Percentiles rank a stretch among this genome's conserved stretches.
Conservation (phyloP, 2,888 invertebrate species). For the Tiphia femorata region DNA sequence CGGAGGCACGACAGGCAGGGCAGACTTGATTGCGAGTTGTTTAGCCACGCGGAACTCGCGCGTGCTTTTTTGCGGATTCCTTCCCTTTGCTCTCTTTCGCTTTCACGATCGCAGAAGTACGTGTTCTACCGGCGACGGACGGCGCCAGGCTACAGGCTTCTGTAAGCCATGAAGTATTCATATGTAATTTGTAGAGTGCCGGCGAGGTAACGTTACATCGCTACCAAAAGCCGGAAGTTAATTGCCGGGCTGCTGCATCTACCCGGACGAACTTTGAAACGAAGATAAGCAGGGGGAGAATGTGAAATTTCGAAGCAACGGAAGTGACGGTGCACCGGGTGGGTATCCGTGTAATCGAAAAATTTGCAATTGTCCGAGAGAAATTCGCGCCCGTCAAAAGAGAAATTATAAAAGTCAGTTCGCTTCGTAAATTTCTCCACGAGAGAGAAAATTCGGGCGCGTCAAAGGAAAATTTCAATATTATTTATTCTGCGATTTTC, state of each 20-base stretch:
- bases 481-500: too few relatives aligned
- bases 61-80: constrained; percentile 17
- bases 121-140: constrained; percentile 4
- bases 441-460: too few relatives aligned
- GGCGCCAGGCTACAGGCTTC: not conserved
- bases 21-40: too few relatives aligned
- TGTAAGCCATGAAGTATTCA: constrained; percentile 46
- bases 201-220: constrained; percentile 12
- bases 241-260: constrained; percentile 29
- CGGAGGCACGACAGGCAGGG: too few relatives aligned
- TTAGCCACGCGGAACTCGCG: too few relatives aligned
- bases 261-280: constrained; percentile 3
- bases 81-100: constrained; percentile 5
- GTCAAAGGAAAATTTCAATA: too few relatives aligned
- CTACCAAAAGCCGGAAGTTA: constrained; percentile 21
- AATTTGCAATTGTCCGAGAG: too few relatives aligned
- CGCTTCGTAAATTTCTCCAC: too few relatives aligned
- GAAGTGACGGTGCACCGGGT: not conserved
- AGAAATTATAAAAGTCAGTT: too few relatives aligned
- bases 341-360: not conserved
- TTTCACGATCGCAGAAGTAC: not conserved
- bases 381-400: too few relatives aligned
- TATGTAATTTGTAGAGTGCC: constrained; percentile 36
- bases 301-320: too few relatives aligned
- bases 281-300: too few relatives aligned